Conservation (phyloP, 2,113 vertebrate genomes). For the Climacteris rufus region DNA sequence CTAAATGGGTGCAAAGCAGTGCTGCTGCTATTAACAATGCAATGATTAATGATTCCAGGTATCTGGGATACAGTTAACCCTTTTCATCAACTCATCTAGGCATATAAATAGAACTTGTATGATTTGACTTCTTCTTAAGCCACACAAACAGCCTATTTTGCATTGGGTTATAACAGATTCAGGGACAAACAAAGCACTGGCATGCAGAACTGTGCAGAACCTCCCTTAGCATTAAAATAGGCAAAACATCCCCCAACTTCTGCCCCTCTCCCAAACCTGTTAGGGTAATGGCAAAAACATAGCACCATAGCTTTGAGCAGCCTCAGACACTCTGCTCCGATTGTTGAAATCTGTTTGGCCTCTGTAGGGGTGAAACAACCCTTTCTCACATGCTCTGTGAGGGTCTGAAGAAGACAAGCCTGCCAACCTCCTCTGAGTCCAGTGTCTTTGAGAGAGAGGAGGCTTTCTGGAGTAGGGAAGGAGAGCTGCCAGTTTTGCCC, state of each 20-base stretch:
- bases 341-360: slow-evolving; percentile 1
- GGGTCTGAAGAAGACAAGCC: background rate
- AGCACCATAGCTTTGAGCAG: background rate
- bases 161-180: background rate
- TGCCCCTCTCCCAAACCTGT: too few relatives aligned
- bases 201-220: background rate
- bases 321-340: background rate
- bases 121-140: background rate
- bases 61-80: background rate
- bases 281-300: background rate
- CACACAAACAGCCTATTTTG: background rate
- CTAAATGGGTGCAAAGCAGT: background rate
- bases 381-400: background rate
- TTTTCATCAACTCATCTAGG: background rate
- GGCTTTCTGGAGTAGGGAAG: background rate
- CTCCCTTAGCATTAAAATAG: background rate
- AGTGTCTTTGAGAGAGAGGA: background rate
- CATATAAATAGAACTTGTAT: background rate
- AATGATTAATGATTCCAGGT: background rate
- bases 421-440: background rate
- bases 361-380: slow-evolving; percentile 19
- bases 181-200: background rate
- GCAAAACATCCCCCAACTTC: too few relatives aligned
- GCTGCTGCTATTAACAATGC: background rate
- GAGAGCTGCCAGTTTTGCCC: background rate